Percentiles rank a stretch among this genome's conserved stretches.
Conservation (phyloP, 2,797 vertebrate species). For the Knipowitschia caucasica region DNA sequence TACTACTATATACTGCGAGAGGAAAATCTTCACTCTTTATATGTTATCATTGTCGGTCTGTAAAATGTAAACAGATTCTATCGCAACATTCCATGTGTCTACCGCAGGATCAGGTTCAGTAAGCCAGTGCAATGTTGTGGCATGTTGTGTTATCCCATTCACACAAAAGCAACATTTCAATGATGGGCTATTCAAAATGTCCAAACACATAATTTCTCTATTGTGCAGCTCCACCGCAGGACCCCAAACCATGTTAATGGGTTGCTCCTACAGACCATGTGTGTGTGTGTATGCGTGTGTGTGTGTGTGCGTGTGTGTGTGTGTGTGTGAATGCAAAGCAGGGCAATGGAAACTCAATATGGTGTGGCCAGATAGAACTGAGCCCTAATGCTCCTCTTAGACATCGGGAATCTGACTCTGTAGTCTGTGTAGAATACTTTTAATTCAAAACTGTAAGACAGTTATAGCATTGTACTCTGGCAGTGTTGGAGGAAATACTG, state of each 20-base stretch:
- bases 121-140: conserved; percentile 44
- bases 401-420: conserved; percentile 50
- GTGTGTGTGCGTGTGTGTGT: conserved; percentile 28
- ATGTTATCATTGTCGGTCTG: conserved; percentile 39
- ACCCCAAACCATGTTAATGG: conserved; percentile 55
- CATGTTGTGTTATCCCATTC: conserved; percentile 49
- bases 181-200: conserved; percentile 57
- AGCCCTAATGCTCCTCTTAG: conserved; percentile 50
- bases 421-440: conserved; percentile 30
- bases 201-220: conserved; percentile 69
- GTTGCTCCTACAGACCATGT: conserved; percentile 57
- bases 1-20: conserved; percentile 11
- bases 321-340: conserved; percentile 42
- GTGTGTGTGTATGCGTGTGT: conserved; percentile 27
- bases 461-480: not conserved
- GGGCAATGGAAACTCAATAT: conserved; percentile 62
- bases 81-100: conserved; percentile 47
- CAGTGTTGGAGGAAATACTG: not conserved
- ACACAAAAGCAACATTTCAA: conserved; percentile 64
- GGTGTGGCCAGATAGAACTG: conserved; percentile 64
- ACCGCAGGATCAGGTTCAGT: conserved; percentile 51
- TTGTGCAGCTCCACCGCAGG: conserved; percentile 53
- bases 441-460: not conserved
- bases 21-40: conserved; percentile 21
- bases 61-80: conserved; percentile 62